Conservation (phyloP, 2,797 vertebrate genomes). For the Myripristis murdjan region DNA sequence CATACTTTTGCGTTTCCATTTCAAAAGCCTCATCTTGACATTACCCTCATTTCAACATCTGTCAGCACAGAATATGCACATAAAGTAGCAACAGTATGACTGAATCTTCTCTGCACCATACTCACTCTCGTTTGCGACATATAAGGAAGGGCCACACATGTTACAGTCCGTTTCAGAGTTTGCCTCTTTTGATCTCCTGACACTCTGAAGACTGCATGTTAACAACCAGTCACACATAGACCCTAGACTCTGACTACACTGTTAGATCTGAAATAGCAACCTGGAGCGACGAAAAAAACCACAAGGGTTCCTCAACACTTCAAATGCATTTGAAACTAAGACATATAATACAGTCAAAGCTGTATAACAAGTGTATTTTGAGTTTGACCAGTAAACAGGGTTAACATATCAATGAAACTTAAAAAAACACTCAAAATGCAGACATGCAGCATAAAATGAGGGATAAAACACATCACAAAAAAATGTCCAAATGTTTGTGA, state of each 20-base stretch:
- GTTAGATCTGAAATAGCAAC: conserved; percentile 12
- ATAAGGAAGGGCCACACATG: conserved; percentile 7
- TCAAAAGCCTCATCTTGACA: conserved; percentile 23
- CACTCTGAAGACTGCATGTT: not conserved
- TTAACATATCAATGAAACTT: too few relatives aligned
- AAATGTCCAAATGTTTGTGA: too few relatives aligned
- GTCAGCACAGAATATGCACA: conserved; percentile 18
- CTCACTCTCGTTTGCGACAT: conserved; percentile 10
- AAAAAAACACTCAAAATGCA: too few relatives aligned
- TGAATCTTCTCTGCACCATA: not conserved
- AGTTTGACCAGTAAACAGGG: not conserved
- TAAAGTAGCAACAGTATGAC: conserved; percentile 8
- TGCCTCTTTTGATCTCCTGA: conserved; percentile 36
- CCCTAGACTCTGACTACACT: conserved; percentile 3
- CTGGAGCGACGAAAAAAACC: conserved; percentile 3
- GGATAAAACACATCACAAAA: too few relatives aligned
- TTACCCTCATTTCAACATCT: conserved; percentile 29
- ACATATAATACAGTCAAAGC: not conserved
- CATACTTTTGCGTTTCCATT: conserved; percentile 1
- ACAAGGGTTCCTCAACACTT: conserved; percentile 22
- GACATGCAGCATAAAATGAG: too few relatives aligned
- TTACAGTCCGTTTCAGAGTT: conserved; percentile 20
- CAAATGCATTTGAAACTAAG: conserved; percentile 1
- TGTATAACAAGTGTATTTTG: not conserved
- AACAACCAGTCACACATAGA: conserved; percentile 1